These are phyloP conservation scores for Habroteleia sp. DNA, from an alignment of 2,888 invertebrate genomes.

Conservation along the genomic window DNA sequence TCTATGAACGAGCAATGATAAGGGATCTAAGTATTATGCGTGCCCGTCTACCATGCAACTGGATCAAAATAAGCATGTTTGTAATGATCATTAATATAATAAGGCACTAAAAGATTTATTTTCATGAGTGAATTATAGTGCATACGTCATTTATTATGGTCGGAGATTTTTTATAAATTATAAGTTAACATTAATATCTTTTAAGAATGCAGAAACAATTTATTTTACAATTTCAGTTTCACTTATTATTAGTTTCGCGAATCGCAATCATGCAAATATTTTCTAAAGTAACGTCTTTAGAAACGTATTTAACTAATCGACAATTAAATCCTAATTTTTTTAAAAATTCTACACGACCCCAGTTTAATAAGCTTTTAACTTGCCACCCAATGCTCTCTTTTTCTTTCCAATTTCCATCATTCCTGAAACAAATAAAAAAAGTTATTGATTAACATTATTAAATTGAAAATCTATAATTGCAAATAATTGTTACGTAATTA, in stretches of 20 bases:
- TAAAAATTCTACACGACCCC: slow-evolving; percentile 86
- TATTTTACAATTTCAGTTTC: background rate
- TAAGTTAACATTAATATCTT: background rate
- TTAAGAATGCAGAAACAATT: background rate
- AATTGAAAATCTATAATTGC: too few species aligned
- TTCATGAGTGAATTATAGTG: slow-evolving; percentile 8
- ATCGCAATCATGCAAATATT: slow-evolving; percentile 89
- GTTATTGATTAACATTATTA: too few species aligned
- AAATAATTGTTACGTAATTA: too few species aligned
- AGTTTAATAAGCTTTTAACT: slow-evolving; percentile 90
- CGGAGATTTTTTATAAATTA: too few species aligned
- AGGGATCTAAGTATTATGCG: slow-evolving; percentile 46
- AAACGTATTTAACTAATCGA: slow-evolving; percentile 86
- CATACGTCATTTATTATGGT: slow-evolving; percentile 36
- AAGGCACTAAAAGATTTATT: slow-evolving; percentile 47
- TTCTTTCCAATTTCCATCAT: slow-evolving; percentile 70
- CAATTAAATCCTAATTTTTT: slow-evolving; percentile 84
- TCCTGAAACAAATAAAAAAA: slow-evolving; percentile 25
- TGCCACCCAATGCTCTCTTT: slow-evolving; percentile 86
- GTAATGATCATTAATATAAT: slow-evolving; percentile 51
- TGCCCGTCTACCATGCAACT: slow-evolving; percentile 42
- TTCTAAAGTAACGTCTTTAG: slow-evolving; percentile 86
- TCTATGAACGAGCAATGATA: slow-evolving; percentile 52
- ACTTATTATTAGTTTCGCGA: slow-evolving; percentile 3
- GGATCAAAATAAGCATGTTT: slow-evolving; percentile 53